These are phyloP conservation scores for Sphyrna mokarran DNA, from an alignment of 2,113 vertebrate genomes.

Conservation along the genomic window DNA sequence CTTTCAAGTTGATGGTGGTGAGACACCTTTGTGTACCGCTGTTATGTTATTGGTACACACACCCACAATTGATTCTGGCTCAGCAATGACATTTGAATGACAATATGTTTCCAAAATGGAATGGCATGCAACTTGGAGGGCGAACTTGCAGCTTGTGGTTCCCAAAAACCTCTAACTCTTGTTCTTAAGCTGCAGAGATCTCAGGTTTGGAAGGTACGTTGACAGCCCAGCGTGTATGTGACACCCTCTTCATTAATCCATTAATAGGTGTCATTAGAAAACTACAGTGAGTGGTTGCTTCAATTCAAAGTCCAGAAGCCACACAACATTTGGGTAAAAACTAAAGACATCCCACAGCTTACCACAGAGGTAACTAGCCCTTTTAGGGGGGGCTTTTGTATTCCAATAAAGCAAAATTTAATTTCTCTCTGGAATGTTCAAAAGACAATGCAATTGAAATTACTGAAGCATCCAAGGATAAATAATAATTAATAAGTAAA, in stretches of 20 bases:
- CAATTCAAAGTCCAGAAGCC: not conserved
- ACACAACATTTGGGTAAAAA: not conserved
- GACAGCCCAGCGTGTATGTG: not conserved
- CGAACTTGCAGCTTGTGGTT: too few relatives aligned
- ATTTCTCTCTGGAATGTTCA: not conserved
- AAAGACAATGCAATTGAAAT: not conserved
- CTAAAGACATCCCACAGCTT: not conserved
- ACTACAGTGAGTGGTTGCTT: not conserved
- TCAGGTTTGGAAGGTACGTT: too few relatives aligned
- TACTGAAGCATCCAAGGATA: not conserved
- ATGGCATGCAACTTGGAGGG: too few relatives aligned
- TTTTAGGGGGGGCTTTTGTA: not conserved
- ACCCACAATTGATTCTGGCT: too few relatives aligned
- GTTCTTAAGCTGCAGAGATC: too few relatives aligned
- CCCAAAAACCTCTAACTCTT: too few relatives aligned
- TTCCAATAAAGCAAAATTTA: not conserved
- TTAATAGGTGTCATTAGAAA: not conserved
- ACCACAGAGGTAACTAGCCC: not conserved
- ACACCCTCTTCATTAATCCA: not conserved
- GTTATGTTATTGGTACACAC: too few relatives aligned
- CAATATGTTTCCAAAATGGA: too few relatives aligned
- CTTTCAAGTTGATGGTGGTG: too few relatives aligned
- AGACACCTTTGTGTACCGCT: too few relatives aligned
- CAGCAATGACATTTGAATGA: too few relatives aligned
- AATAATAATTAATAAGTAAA: too few relatives aligned